Percentiles rank a stretch among this genome's conserved stretches.
Conservation (phyloP, 2,113 vertebrate genomes). For the Chaenogobius annularis region DNA sequence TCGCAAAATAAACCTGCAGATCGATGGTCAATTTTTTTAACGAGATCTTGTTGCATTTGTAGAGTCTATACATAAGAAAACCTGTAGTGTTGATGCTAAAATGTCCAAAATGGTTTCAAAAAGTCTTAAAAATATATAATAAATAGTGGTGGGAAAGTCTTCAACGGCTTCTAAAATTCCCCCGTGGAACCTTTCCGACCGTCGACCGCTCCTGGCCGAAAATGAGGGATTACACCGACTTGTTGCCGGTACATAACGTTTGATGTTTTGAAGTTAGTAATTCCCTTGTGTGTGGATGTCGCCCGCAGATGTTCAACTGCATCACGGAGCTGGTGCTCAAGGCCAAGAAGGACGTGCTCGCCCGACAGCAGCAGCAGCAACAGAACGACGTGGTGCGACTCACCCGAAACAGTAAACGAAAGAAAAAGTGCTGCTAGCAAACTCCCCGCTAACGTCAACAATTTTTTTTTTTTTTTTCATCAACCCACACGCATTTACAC, state of each 20-base stretch:
- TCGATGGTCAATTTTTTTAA: neutral
- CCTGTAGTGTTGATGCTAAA: too few species aligned
- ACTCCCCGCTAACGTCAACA: slow-evolving; percentile 32
- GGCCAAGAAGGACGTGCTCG: slow-evolving; percentile 97
- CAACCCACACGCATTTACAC: slow-evolving; percentile 45
- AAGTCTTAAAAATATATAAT: too few species aligned
- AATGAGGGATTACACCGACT: too few species aligned
- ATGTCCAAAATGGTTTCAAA: too few species aligned
- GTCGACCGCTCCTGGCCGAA: too few species aligned
- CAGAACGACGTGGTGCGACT: slow-evolving; percentile 98
- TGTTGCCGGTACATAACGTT: too few species aligned
- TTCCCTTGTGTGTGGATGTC: slow-evolving; percentile 2
- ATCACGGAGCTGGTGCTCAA: slow-evolving; percentile 97
- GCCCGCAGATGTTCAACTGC: slow-evolving; percentile 96
- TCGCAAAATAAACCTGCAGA: too few species aligned
- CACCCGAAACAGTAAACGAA: slow-evolving; percentile 97
- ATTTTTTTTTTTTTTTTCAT: slow-evolving; percentile 17
- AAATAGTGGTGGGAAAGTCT: too few species aligned
- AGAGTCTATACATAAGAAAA: too few species aligned
- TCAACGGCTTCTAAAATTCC: too few species aligned
- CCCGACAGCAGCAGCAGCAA: slow-evolving; percentile 97
- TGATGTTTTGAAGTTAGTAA: neutral
- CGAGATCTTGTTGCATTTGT: too few species aligned
- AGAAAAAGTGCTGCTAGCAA: slow-evolving; percentile 97
- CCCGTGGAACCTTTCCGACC: too few species aligned